A percentile compares a stretch with the other conserved stretches of the same genome.
Evolutionary conservation across 2,113 vertebrate genomes (phyloP).

Genomic region (Gymnogyps californianus): DNA sequence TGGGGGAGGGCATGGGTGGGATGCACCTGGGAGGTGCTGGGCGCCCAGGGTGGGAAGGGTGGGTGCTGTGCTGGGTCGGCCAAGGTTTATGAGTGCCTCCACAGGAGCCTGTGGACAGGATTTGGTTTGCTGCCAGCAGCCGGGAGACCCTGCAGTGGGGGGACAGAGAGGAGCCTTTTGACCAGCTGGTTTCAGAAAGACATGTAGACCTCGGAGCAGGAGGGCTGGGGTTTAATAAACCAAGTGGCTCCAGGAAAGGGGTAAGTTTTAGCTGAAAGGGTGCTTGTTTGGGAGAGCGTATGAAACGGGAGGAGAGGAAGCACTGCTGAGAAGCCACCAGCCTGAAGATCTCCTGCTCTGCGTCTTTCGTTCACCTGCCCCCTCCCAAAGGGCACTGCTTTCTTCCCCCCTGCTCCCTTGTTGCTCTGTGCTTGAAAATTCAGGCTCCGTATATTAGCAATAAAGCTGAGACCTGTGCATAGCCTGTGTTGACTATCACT

Average conservation of each 20-base stretch:
- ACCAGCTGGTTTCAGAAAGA: background rate
- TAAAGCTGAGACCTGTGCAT: background rate
- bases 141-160: background rate
- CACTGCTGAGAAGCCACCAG: background rate
- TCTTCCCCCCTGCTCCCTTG: background rate
- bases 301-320: background rate
- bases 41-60: background rate
- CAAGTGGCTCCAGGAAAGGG: background rate
- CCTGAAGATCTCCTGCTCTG: background rate
- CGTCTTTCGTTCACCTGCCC: background rate
- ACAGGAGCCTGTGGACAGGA: background rate
- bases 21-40: background rate
- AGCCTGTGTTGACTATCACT: background rate
- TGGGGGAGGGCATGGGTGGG: background rate
- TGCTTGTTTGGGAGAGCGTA: rapidly evolving
- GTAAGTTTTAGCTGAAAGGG: background rate
- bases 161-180: background rate
- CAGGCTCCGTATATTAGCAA: background rate
- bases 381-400: background rate
- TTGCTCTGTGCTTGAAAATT: background rate
- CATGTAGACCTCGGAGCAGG: background rate
- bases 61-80: rapidly evolving
- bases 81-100: background rate
- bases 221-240: background rate
- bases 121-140: background rate